A percentile compares a stretch with the other conserved stretches of the same genome.
Conservation (phyloP, 2,888 invertebrate genomes). For the Trichogramma dendrolimi region DNA sequence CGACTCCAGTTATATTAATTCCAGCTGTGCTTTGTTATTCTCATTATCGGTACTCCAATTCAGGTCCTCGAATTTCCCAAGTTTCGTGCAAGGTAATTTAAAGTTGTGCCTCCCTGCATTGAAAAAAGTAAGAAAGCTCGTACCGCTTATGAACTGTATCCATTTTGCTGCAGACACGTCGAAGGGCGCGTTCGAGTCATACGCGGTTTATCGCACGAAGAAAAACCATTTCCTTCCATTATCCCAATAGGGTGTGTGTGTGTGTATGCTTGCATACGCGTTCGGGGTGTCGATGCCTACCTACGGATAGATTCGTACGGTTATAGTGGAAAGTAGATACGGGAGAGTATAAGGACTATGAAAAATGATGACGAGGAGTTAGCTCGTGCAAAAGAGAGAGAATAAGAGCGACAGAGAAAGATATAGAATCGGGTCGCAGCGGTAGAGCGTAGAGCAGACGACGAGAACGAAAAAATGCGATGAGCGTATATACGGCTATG, state of each 20-base stretch:
- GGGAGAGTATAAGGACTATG: constrained; percentile 36
- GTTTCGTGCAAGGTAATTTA: too few species aligned
- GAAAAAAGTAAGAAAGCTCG: too few species aligned
- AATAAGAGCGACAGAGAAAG: constrained; percentile 31
- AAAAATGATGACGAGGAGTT: constrained; percentile 51
- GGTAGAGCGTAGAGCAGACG: constrained; percentile 7
- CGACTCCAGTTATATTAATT: too few species aligned
- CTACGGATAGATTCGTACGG: constrained; percentile 14
- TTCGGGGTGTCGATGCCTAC: constrained; percentile 18
- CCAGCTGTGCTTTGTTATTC: too few species aligned
- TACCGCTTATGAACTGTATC: too few species aligned
- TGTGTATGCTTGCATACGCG: too few species aligned
- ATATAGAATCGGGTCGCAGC: constrained; percentile 47
- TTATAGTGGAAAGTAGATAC: constrained; percentile 14
- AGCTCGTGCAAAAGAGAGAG: constrained; percentile 24
- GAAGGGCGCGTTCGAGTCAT: constrained; percentile 7
- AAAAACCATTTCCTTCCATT: constrained; percentile 28
- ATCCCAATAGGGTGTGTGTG: constrained; percentile 19
- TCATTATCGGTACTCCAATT: too few species aligned
- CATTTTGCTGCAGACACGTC: not conserved
- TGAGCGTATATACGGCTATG: not conserved
- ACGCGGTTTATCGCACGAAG: constrained; percentile 19
- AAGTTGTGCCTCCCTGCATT: too few species aligned
- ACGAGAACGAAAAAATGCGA: not conserved
- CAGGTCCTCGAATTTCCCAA: too few species aligned